phyloP scores from a whole-genome alignment of 2,113 vertebrate species.

The Hippocampus comes region DNA sequence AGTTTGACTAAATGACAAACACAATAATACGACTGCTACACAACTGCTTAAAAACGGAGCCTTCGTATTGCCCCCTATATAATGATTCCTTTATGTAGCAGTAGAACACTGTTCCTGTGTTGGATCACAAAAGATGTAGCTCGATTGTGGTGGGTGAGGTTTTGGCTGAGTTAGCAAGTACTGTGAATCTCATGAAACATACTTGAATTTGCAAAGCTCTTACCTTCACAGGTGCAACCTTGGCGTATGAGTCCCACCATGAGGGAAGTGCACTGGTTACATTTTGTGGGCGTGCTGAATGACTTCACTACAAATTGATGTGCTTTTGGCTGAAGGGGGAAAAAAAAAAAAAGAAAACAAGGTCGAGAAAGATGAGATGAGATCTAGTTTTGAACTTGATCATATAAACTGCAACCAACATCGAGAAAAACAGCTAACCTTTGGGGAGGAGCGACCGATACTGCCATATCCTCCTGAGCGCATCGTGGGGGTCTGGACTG shows the following conservation, averaged over 20 bases:
- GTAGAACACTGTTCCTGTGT: too few species aligned
- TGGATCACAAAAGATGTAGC: too few species aligned
- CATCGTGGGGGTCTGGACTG: constrained; percentile 86
- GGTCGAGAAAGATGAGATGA: not conserved
- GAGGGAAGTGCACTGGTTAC: constrained; percentile 94
- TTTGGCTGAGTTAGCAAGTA: too few species aligned
- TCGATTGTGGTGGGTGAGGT: too few species aligned
- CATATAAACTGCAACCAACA: not conserved
- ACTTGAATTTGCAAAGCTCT: constrained; percentile 9
- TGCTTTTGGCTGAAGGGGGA: constrained; percentile 86
- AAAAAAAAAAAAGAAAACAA: not conserved
- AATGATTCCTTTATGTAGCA: too few species aligned
- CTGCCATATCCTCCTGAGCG: constrained; percentile 82
- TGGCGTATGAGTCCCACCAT: constrained; percentile 99
- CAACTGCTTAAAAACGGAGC: too few species aligned
- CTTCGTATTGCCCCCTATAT: too few species aligned
- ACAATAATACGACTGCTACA: too few species aligned
- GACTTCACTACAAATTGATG: constrained; percentile 98
- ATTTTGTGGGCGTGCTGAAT: constrained; percentile 90
- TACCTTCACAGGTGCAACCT: constrained; percentile 96
- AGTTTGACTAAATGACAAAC: too few species aligned
- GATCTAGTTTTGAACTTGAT: not conserved
- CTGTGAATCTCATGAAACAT: not conserved
- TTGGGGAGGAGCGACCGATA: constrained; percentile 81
- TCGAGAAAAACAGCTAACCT: constrained; percentile 65